Evolutionary conservation across 1,140 invertebrate species (phyloP).

Genomic region (Drosophila sp.): DNA sequence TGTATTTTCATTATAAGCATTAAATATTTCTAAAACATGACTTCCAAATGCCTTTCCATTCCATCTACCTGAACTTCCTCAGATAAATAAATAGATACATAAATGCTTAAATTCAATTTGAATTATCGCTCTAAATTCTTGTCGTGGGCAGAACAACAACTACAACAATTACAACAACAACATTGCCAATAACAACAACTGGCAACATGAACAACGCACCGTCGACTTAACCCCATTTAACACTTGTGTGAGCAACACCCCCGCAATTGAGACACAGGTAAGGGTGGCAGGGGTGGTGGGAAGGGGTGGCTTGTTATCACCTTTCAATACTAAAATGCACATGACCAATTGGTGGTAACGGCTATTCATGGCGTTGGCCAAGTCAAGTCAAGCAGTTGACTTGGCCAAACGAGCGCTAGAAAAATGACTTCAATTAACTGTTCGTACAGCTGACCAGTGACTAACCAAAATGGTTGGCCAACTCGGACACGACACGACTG

Average conservation of each 20-base stretch:
- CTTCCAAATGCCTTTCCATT: neutral
- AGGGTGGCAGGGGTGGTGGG: neutral
- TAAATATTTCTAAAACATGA: neutral
- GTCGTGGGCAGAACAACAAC: slow-evolving; percentile 19
- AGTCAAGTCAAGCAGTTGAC: slow-evolving; percentile 14
- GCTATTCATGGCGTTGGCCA: slow-evolving; percentile 2
- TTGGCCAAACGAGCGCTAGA: slow-evolving; percentile 66
- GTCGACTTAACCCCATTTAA: slow-evolving; percentile 76
- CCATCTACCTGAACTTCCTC: too few relatives aligned
- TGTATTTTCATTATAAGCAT: neutral
- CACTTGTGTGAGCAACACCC: slow-evolving; percentile 60
- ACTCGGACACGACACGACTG: slow-evolving; percentile 57
- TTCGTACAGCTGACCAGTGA: slow-evolving; percentile 67
- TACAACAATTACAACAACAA: neutral
- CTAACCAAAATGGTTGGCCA: slow-evolving; percentile 65
- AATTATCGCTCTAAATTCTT: slow-evolving; percentile 24
- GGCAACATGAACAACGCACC: slow-evolving; percentile 51
- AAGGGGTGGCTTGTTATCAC: slow-evolving; percentile 64
- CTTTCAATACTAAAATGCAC: slow-evolving; percentile 74
- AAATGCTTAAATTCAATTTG: slow-evolving; percentile 11
- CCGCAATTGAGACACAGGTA: slow-evolving; percentile 10
- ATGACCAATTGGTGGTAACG: slow-evolving; percentile 57
- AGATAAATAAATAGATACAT: neutral
- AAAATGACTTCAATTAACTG: slow-evolving; percentile 82
- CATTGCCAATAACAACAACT: slow-evolving; percentile 28